phyloP scores from a whole-genome alignment of 2,797 vertebrate species.

The Spinus olivaceus region DNA sequence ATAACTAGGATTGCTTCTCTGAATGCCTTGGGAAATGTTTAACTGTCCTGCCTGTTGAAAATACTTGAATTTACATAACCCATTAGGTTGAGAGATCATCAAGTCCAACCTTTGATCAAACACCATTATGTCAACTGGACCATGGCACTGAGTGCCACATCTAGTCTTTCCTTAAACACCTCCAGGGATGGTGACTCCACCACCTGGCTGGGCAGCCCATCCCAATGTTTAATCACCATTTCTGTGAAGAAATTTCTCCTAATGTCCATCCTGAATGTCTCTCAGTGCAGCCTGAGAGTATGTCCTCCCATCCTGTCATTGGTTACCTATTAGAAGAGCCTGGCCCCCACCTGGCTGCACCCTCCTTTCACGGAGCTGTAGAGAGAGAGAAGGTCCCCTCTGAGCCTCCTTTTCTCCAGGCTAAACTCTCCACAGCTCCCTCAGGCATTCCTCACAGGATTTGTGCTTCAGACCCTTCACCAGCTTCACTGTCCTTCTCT shows the following conservation, averaged over 20 bases:
- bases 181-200: not conserved
- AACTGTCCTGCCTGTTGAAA: not conserved
- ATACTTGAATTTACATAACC: not conserved
- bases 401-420: not conserved
- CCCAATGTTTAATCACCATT: not conserved
- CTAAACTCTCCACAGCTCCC: not conserved
- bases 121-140: not conserved
- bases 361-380: not conserved
- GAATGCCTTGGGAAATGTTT: not conserved
- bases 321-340: not conserved
- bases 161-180: not conserved
- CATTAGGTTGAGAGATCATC: not conserved
- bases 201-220: accelerated
- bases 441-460: not conserved
- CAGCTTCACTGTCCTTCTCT: not conserved
- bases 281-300: not conserved
- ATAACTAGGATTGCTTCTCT: not conserved
- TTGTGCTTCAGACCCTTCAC: not conserved
- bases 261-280: not conserved
- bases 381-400: not conserved
- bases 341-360: not conserved
- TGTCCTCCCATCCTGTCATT: not conserved
- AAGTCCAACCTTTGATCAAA: not conserved
- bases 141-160: not conserved
- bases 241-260: not conserved